Evolutionary conservation across 1,140 invertebrate species (phyloP), one percentile per base, ranked within the genome.

Genomic region (Procambarus virginalis): DNA sequence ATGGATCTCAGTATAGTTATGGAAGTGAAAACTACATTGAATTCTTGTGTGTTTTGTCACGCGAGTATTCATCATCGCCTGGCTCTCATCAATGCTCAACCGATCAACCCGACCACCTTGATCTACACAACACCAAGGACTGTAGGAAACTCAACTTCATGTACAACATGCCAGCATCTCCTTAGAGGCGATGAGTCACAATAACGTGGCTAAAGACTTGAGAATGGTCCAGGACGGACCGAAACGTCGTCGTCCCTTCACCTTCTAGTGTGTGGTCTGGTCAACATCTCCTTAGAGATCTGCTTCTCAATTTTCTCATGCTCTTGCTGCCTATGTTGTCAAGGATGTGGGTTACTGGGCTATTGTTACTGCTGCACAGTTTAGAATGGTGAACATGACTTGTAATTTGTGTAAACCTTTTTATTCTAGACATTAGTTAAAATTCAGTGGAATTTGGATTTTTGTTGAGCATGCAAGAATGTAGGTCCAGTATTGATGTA

Each of bases 11-110:
- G 93, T 99, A 99, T 94, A 98, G 97, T 93, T 99, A 99, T 94
- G 97, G 98, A 34, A 97, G 97, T 93, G 98, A 99, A 93, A 98
- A 99, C 93, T 98, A 99, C 95, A 97, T 98, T 79, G 99, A 99
- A 94, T 99, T 99, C 94, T 95, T 99, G 78, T 99, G 98, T 95
- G 98, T 99, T 85, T 99, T 99, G 2, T 99, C 98, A 93, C 96
- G 99, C 93, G 98, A 99, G 94, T 99, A 97, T 94, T 94, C 77
- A 77, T 91, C 93, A 55, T 86, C 91, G 1, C 60, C 87, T 0
- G 73, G 80, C 12, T 78, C 81, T 75, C 73, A 89, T 60, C 81
- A 83, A n/a, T 89, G 87, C 48, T 45, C 87, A 22, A 84, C 81
- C 2, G 87, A 89, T 51, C 87, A 81, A 49, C 68, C 87, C 9